Percentiles rank a stretch among this genome's conserved stretches.
Conservation (phyloP, 2,113 vertebrate species). For the Terrapene triunguis region DNA sequence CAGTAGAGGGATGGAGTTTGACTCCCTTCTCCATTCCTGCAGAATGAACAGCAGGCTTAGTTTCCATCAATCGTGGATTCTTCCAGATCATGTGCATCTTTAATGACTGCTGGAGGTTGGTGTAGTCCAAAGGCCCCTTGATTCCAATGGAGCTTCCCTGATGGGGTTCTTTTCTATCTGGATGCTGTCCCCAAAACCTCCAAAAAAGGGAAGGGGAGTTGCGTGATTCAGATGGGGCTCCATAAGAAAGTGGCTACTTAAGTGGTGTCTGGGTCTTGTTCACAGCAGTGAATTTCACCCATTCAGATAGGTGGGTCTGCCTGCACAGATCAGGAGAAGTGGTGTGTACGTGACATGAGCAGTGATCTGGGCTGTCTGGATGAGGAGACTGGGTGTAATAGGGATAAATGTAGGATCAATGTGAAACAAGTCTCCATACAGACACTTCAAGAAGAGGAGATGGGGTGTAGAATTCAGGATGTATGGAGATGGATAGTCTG, state of each 20-base stretch:
- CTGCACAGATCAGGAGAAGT: neutral
- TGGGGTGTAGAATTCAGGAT: too few relatives aligned
- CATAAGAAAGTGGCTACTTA: rapidly evolving
- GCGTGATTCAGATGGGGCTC: neutral
- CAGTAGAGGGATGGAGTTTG: rapidly evolving
- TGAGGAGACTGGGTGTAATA: rapidly evolving
- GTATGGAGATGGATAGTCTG: too few relatives aligned
- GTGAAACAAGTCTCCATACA: too few relatives aligned
- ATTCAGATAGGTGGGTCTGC: neutral
- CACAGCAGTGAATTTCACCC: slow-evolving; percentile 20
- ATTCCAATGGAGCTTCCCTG: neutral
- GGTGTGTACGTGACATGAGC: rapidly evolving
- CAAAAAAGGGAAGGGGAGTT: neutral
- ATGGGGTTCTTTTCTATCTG: neutral
- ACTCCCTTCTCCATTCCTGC: neutral
- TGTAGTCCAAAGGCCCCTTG: neutral
- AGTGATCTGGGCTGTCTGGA: neutral
- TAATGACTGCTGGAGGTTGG: neutral
- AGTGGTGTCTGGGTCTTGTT: neutral
- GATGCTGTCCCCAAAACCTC: neutral
- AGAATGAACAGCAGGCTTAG: neutral
- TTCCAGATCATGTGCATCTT: neutral
- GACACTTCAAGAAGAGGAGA: too few relatives aligned
- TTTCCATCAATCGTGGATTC: rapidly evolving
- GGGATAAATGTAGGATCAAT: rapidly evolving